A percentile compares a stretch with the other conserved stretches of the same genome.
These are phyloP conservation scores for Drosophila ironensis DNA, from an alignment of 1,140 invertebrate genomes.

Conservation along the genomic window DNA sequence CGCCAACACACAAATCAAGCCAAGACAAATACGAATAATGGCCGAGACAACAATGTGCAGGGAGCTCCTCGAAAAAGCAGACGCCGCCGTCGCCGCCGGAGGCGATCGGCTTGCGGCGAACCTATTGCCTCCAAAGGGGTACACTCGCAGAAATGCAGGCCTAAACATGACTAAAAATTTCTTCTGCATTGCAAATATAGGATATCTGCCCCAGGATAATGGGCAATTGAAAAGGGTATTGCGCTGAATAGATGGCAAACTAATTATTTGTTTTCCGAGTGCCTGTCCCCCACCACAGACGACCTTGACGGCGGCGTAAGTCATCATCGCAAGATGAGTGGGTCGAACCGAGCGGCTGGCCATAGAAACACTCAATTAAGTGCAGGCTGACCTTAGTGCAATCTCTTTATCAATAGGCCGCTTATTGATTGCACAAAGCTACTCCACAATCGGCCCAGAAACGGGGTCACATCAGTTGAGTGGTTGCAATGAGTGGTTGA, in stretches of 20 bases:
- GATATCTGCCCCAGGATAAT: too few relatives aligned
- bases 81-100: neutral
- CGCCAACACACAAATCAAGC: constrained; percentile 34
- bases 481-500: neutral
- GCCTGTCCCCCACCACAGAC: neutral
- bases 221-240: too few relatives aligned
- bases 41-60: constrained; percentile 34
- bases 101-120: constrained; percentile 17
- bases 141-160: neutral
- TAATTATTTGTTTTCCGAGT: neutral
- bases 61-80: constrained; percentile 13
- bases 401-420: constrained; percentile 9
- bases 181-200: too few relatives aligned
- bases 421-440: constrained; percentile 17
- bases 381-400: constrained; percentile 33
- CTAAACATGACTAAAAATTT: too few relatives aligned
- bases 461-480: constrained; percentile 14
- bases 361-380: constrained; percentile 36
- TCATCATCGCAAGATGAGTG: constrained; percentile 24
- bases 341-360: constrained; percentile 1
- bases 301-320: constrained; percentile 18
- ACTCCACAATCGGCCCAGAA: neutral
- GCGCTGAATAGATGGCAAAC: neutral
- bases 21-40: constrained; percentile 40
- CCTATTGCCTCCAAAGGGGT: neutral